These are phyloP conservation scores for Megaustenia siamemsis DNA, from an alignment of 2,888 invertebrate species.

Conservation along the genomic window DNA sequence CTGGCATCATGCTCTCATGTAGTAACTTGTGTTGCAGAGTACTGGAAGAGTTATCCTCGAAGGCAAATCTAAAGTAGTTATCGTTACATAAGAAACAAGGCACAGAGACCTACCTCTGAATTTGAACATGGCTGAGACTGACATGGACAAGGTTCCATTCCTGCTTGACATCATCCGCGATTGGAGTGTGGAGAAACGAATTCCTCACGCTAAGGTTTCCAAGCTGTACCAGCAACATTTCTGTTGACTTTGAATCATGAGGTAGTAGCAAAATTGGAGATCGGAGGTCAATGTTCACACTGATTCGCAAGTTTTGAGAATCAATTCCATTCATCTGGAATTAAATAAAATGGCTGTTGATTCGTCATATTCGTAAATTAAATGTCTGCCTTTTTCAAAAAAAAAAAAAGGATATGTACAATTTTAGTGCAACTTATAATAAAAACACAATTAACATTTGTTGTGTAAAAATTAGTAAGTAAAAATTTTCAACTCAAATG, in stretches of 20 bases:
- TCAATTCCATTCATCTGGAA: slow-evolving; percentile 73
- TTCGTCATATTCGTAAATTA: too few species aligned
- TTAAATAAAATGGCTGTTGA: neutral
- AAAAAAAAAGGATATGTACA: too few species aligned
- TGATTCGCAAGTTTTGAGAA: slow-evolving; percentile 80
- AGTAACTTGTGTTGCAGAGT: too few species aligned
- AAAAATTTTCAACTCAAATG: too few species aligned
- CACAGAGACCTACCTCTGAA: slow-evolving; percentile 79
- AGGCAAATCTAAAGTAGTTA: neutral
- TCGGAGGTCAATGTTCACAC: slow-evolving; percentile 85
- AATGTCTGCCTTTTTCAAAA: too few species aligned
- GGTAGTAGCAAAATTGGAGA: slow-evolving; percentile 89
- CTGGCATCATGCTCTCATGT: too few species aligned
- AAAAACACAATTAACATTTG: too few species aligned
- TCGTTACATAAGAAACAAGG: neutral
- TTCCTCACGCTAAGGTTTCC: slow-evolving; percentile 90
- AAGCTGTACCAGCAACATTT: slow-evolving; percentile 87
- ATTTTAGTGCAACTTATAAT: too few species aligned
- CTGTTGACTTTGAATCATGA: slow-evolving; percentile 89
- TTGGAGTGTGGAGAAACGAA: slow-evolving; percentile 83
- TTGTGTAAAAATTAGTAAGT: too few species aligned
- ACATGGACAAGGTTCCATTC: slow-evolving; percentile 77
- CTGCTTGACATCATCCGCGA: slow-evolving; percentile 67
- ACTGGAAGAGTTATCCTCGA: too few species aligned
- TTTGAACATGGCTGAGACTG: slow-evolving; percentile 84